These are phyloP conservation scores for Pangasius mekongensis DNA, from an alignment of 2,797 vertebrate genomes.

Conservation along the genomic window DNA sequence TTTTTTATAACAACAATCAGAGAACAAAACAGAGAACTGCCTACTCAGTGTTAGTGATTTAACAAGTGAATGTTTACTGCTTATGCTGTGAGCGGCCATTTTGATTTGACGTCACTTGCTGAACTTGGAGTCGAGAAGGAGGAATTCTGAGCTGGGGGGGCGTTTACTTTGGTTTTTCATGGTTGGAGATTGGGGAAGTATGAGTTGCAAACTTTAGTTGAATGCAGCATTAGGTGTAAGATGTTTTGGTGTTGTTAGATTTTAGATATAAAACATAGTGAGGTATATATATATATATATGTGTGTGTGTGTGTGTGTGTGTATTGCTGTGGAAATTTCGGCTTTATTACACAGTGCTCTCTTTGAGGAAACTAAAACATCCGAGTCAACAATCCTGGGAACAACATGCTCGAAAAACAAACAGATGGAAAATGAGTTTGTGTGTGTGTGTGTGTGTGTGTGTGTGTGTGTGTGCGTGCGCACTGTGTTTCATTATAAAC, in stretches of 20 bases:
- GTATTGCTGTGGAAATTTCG: neutral
- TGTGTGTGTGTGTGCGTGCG: neutral
- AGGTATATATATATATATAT: no score
- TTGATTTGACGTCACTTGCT: neutral
- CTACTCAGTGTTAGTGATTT: no score
- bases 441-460: constrained; percentile 34
- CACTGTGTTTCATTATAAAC: constrained; percentile 36
- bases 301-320: no score
- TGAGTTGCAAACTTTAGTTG: neutral
- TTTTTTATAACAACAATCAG: no score
- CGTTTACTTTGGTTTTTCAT: no score
- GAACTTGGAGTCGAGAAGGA: neutral
- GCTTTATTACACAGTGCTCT: constrained; percentile 7
- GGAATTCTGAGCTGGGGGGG: no score
- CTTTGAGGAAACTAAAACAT: constrained; percentile 24
- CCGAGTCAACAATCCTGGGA: constrained; percentile 37
- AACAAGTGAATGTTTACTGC: neutral
- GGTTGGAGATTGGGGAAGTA: neutral
- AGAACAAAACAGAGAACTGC: no score
- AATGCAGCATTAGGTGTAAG: no score
- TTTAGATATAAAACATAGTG: no score
- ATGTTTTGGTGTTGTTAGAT: no score
- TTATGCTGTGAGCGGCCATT: neutral
- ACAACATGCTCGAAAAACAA: constrained; percentile 44
- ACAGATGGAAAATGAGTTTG: constrained; percentile 46